Conservation (phyloP, 2,888 invertebrate genomes). For the Agonopterix alstromeriana region DNA sequence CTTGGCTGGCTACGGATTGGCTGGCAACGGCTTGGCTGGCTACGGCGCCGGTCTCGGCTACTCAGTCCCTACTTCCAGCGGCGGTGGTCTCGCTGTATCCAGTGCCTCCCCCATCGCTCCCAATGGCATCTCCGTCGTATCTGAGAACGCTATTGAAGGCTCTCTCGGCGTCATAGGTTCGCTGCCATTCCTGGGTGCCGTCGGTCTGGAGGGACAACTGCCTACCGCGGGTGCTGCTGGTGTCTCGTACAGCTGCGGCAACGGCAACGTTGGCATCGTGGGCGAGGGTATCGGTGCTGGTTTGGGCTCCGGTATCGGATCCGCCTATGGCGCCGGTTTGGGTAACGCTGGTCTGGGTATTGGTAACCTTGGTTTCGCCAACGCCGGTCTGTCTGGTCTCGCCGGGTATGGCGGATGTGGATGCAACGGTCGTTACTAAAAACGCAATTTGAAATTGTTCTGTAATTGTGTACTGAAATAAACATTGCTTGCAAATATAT, state of each 20-base stretch:
- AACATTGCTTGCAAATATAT: too few relatives aligned
- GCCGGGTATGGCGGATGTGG: background rate
- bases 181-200: constrained; percentile 35
- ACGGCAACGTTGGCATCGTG: constrained; percentile 19
- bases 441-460: too few relatives aligned
- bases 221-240: constrained; percentile 24
- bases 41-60: constrained; percentile 2
- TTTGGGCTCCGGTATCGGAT: constrained; percentile 1
- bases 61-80: constrained; percentile 8
- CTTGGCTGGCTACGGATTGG: background rate
- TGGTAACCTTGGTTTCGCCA: constrained; percentile 12
- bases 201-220: constrained; percentile 28
- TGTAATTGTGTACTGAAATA: too few relatives aligned
- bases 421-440: background rate
- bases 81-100: constrained; percentile 18
- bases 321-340: background rate
- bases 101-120: constrained; percentile 31
- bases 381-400: background rate
- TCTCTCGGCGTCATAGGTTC: constrained; percentile 26
- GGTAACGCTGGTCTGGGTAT: background rate
- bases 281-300: constrained; percentile 7
- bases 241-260: constrained; percentile 23
- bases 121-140: constrained; percentile 25
- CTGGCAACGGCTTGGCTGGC: background rate
- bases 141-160: constrained; percentile 34